These are phyloP conservation scores for Endotricha flammealis DNA, from an alignment of 2,888 invertebrate genomes.

Conservation along the genomic window DNA sequence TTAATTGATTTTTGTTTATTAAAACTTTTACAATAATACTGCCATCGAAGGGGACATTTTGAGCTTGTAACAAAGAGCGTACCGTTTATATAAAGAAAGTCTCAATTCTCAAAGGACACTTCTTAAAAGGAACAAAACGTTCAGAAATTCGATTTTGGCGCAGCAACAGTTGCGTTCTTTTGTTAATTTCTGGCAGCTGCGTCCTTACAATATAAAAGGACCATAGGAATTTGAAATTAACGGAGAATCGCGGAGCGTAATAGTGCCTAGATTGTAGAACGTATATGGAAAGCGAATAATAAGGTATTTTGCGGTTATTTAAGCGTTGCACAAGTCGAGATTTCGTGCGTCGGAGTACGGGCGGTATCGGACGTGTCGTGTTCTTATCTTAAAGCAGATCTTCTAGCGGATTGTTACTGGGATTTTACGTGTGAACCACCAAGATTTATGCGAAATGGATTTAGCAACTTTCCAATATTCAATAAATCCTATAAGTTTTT, in stretches of 20 bases:
- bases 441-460: conserved; percentile 39
- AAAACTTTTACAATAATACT: conserved; percentile 22
- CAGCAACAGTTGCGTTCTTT: conserved; percentile 70
- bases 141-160: conserved; percentile 49
- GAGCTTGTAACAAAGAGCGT: conserved; percentile 52
- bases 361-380: conserved; percentile 52
- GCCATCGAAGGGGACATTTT: conserved; percentile 34
- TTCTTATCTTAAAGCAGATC: conserved; percentile 62
- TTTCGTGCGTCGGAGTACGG: conserved; percentile 66
- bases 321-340: conserved; percentile 72
- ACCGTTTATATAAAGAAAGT: conserved; percentile 64
- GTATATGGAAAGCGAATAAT: conserved; percentile 76
- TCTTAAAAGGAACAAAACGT: conserved; percentile 58
- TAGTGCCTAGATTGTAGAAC: conserved; percentile 67
- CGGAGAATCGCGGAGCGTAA: conserved; percentile 62
- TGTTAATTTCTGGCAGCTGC: conserved; percentile 69
- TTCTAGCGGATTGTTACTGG: conserved; percentile 58
- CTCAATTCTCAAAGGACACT: conserved; percentile 53
- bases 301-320: conserved; percentile 77
- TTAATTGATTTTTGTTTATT: background rate
- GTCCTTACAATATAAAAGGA: conserved; percentile 57
- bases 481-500: conserved; percentile 23
- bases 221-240: conserved; percentile 66
- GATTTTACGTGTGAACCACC: conserved; percentile 62
- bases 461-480: conserved; percentile 57